These are phyloP conservation scores for Delphinus delphis DNA, from an alignment of 2,113 vertebrate genomes.

Conservation along the genomic window DNA sequence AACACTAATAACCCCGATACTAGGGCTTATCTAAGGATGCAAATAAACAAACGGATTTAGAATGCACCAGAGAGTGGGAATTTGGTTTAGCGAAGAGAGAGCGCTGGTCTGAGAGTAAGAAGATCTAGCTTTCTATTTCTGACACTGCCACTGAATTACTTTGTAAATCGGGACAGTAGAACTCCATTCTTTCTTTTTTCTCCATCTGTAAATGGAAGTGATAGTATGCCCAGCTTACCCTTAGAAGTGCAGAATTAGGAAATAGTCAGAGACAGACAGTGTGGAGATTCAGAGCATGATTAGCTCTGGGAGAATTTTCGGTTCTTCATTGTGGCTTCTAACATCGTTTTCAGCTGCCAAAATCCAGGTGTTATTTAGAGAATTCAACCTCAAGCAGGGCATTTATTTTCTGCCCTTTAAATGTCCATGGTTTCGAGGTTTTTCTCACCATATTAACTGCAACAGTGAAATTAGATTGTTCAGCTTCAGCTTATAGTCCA, in stretches of 20 bases:
- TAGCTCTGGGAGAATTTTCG: conserved; percentile 18
- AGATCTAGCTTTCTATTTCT: not conserved
- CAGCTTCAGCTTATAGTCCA: conserved; percentile 49
- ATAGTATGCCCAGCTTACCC: not conserved
- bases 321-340: conserved; percentile 50
- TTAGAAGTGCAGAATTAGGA: not conserved
- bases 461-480: conserved; percentile 66
- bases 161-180: not conserved
- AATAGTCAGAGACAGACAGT: not conserved
- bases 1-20: not conserved
- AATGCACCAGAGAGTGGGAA: not conserved
- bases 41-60: not conserved
- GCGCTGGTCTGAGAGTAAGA: not conserved
- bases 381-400: conserved; percentile 22
- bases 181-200: not conserved
- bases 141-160: not conserved
- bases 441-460: conserved; percentile 53
- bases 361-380: conserved; percentile 55
- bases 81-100: not conserved
- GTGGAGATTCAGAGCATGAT: not conserved
- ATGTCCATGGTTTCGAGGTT: not conserved
- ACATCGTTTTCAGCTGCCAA: conserved; percentile 3
- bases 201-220: conserved; percentile 11
- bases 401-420: conserved; percentile 56
- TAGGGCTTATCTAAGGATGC: not conserved